Evolutionary conservation across 2,797 vertebrate genomes (phyloP).

Genomic region (Garrulus glandarius): DNA sequence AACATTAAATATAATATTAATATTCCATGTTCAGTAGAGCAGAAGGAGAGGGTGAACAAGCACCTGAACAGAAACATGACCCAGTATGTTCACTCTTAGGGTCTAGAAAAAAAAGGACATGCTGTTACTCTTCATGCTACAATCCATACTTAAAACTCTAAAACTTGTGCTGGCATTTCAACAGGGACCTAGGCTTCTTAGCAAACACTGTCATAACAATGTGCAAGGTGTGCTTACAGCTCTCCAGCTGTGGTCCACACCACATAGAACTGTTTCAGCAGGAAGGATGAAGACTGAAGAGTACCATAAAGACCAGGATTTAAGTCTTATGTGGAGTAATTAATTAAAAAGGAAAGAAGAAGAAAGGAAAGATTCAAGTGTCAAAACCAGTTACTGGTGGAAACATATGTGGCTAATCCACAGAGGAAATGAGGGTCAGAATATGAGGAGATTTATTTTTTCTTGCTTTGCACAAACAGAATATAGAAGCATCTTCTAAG

Average conservation of each 20-base stretch:
- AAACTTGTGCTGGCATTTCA: background rate
- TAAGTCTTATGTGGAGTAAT: background rate
- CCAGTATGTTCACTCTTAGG: accelerated
- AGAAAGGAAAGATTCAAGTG: background rate
- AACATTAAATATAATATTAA: background rate
- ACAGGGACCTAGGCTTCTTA: background rate
- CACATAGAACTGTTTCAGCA: background rate
- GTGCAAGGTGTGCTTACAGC: background rate
- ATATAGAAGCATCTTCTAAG: background rate
- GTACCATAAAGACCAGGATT: background rate
- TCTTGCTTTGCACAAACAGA: background rate
- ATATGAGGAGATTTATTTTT: background rate
- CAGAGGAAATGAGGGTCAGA: background rate
- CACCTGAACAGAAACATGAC: background rate
- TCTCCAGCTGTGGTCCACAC: background rate
- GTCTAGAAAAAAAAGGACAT: accelerated
- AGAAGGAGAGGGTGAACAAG: background rate
- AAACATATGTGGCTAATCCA: background rate
- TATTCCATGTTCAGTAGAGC: background rate
- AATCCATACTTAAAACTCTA: background rate
- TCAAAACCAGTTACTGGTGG: background rate
- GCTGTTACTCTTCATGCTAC: background rate
- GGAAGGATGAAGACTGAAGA: background rate
- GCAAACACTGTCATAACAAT: background rate
- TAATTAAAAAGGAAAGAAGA: background rate